Evolutionary conservation across 2,797 vertebrate genomes (phyloP).

Genomic region (Sebastes oblongus): DNA sequence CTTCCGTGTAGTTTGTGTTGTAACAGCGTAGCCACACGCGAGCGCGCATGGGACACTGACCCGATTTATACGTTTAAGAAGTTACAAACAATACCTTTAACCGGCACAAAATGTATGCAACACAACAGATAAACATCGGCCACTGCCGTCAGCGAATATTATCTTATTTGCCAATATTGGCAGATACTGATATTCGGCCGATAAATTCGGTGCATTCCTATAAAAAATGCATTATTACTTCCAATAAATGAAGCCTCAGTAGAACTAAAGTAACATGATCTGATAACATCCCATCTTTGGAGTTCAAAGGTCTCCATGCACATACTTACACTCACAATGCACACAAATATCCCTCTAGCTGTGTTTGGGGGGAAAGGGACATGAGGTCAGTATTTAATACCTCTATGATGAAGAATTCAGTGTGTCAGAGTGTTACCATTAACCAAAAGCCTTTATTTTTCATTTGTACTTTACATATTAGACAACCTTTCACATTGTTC

Average conservation of each 20-base stretch:
- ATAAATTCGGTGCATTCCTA: too few species aligned
- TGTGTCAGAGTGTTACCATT: not conserved
- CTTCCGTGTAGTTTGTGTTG: too few species aligned
- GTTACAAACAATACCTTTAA: too few species aligned
- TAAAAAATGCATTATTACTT: slow-evolving; percentile 9
- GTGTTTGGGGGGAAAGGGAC: not conserved
- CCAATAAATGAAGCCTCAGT: not conserved
- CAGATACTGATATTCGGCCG: too few species aligned
- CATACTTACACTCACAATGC: slow-evolving; percentile 19
- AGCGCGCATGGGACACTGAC: too few species aligned
- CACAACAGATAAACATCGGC: too few species aligned
- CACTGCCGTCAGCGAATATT: too few species aligned
- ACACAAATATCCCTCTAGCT: slow-evolving; percentile 21
- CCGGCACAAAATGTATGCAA: too few species aligned
- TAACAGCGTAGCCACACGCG: too few species aligned
- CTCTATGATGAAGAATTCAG: slow-evolving; percentile 2
- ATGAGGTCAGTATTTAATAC: slow-evolving; percentile 28
- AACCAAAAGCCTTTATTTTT: not conserved
- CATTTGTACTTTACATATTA: slow-evolving; percentile 15
- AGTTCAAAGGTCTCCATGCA: not conserved
- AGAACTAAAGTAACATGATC: slow-evolving; percentile 24
- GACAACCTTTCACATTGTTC: slow-evolving; percentile 22
- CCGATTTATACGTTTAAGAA: too few species aligned
- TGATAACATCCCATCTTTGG: slow-evolving; percentile 28
- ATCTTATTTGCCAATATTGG: too few species aligned